Conservation (phyloP, 1,140 invertebrate species). For the Lerema accius region DNA sequence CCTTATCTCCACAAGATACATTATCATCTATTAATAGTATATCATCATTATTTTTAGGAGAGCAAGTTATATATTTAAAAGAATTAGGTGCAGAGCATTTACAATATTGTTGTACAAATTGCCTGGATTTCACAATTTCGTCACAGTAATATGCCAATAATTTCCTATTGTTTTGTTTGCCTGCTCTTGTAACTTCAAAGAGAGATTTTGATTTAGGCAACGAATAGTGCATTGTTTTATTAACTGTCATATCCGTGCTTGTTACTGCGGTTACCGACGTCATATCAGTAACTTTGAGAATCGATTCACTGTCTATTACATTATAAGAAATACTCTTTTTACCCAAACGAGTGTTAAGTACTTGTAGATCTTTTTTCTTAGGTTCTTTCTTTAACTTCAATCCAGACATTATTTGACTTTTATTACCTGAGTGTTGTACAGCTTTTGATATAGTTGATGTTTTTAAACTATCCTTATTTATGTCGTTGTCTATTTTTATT, state of each 20-base stretch:
- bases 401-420: constrained; percentile 44
- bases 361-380: constrained; percentile 41
- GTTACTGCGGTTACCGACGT: constrained; percentile 44
- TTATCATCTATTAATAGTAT: constrained; percentile 11
- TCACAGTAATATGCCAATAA: constrained; percentile 57
- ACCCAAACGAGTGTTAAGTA: constrained; percentile 44
- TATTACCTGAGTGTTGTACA: constrained; percentile 51
- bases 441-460: constrained; percentile 43
- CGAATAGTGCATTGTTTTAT: constrained; percentile 46
- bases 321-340: constrained; percentile 63
- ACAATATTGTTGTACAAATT: neutral
- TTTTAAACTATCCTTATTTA: constrained; percentile 28
- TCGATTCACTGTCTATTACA: constrained; percentile 69
- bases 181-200: constrained; percentile 45
- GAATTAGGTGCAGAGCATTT: constrained; percentile 16
- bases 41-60: neutral
- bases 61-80: neutral
- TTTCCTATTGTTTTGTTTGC: constrained; percentile 41
- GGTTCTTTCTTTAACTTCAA: constrained; percentile 55
- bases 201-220: constrained; percentile 55
- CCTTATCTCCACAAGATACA: constrained; percentile 2
- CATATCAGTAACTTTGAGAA: constrained; percentile 70
- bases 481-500: neutral
- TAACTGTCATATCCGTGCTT: constrained; percentile 27
- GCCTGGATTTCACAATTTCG: constrained; percentile 38